Evolutionary conservation across 2,113 vertebrate species (phyloP).

Genomic region (Xiphophorus maculatus): DNA sequence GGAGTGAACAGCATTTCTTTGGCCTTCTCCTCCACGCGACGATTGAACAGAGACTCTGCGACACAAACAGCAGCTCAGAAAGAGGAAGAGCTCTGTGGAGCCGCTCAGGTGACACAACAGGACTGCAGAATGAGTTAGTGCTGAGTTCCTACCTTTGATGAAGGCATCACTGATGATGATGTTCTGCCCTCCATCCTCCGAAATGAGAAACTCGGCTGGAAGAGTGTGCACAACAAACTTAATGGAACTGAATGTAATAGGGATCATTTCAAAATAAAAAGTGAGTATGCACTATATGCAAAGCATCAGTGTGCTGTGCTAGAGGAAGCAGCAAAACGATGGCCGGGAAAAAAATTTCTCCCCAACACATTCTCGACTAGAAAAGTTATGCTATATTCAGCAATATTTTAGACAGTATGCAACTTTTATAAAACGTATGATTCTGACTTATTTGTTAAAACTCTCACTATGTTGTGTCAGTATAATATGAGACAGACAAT

Average conservation of each 20-base stretch:
- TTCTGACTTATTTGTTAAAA: too few relatives aligned
- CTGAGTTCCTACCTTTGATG: constrained; percentile 88
- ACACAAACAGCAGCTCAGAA: background rate
- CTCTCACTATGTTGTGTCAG: too few relatives aligned
- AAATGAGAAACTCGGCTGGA: constrained; percentile 88
- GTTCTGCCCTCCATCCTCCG: constrained; percentile 93
- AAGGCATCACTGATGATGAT: constrained; percentile 97
- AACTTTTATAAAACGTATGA: too few relatives aligned
- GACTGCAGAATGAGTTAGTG: background rate
- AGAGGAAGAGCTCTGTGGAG: background rate
- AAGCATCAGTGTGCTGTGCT: too few relatives aligned
- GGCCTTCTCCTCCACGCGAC: constrained; percentile 95
- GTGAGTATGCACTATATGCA: too few relatives aligned
- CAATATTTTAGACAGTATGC: too few relatives aligned
- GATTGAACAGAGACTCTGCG: constrained; percentile 93
- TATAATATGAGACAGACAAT: too few relatives aligned
- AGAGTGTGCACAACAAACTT: background rate
- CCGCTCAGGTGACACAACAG: background rate
- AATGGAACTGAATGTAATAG: background rate
- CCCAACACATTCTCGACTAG: too few relatives aligned
- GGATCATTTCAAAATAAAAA: background rate
- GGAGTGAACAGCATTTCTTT: constrained; percentile 96
- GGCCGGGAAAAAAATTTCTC: too few relatives aligned
- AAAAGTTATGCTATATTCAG: too few relatives aligned
- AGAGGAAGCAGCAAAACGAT: too few relatives aligned